These are phyloP conservation scores for Melipona beecheii DNA, from an alignment of 2,888 invertebrate genomes.

Conservation along the genomic window DNA sequence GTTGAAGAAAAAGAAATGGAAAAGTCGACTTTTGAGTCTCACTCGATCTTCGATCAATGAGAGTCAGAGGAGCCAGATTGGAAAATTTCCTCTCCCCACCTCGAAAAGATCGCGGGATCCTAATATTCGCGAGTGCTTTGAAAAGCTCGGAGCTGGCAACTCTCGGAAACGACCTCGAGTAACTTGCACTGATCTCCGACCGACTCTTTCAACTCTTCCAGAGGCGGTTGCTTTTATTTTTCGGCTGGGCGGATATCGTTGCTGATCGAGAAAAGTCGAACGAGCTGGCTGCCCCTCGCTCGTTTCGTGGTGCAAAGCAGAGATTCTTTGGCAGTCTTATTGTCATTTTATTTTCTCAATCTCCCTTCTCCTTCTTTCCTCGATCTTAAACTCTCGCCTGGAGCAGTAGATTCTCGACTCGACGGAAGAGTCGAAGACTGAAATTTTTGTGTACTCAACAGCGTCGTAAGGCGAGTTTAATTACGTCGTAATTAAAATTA, in stretches of 20 bases:
- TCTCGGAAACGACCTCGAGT: background rate
- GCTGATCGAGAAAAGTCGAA: constrained; percentile 22
- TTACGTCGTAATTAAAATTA: too few relatives aligned
- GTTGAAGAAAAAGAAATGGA: background rate
- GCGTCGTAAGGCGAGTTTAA: too few relatives aligned
- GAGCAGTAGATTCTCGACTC: too few relatives aligned
- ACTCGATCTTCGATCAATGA: too few relatives aligned
- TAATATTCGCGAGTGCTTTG: background rate
- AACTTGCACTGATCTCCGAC: background rate
- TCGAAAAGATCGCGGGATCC: background rate
- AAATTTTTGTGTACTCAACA: too few relatives aligned
- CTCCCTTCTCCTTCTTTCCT: background rate
- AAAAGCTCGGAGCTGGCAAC: constrained; percentile 3
- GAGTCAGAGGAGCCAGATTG: background rate
- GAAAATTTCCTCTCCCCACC: constrained; percentile 10
- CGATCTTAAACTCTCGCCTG: too few relatives aligned
- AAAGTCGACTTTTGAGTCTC: background rate
- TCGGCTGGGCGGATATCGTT: background rate
- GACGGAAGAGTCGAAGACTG: too few relatives aligned
- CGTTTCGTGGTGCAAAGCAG: background rate
- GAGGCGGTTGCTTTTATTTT: constrained; percentile 16
- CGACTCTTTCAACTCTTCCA: background rate
- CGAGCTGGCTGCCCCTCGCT: background rate
- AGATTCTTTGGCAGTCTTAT: background rate
- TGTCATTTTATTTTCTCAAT: background rate